Base-by-base conservation (phyloP, 2,888 invertebrate species). In the Enchytraeus crypticus region DNA sequence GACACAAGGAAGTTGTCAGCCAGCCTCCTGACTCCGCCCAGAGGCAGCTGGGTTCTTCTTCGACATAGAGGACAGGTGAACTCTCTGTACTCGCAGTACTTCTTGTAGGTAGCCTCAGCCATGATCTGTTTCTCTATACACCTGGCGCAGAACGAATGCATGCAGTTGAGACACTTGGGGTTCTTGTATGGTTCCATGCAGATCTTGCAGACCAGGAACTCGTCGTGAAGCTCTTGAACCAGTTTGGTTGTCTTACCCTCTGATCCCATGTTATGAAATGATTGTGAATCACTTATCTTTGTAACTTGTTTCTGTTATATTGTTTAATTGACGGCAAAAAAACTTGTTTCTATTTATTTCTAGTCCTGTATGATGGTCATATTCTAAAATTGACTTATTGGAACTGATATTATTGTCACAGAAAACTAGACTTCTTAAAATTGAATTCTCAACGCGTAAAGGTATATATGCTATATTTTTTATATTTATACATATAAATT, bases 1-100 rank as follows among this genome's bases (percentile, higher is more conserved):
- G 77, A 75, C 45, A 80, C 76, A 57, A 80, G 71, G 66, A 79
- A 80, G 70, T 80, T 80, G 68, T 80, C 79, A 1, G 79, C 78
- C 55, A 80, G 73, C 67, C 77, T 77, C 69, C 77, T 77, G 11
- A 79, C 79, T 46, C 79, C 79, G 5, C 79, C 79, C 34, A 77
- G 68, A 46, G 79, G 79, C 45, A 79, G 72, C 59, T 77, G 76
- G 2, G 79, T 80, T 11, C 49, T 11, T 23, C 23, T 79, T 55
- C 79, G 74, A 66, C 79, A 79, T 26, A 79, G 71, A 3, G 79
- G 79, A 66, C 79, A 79, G 11, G 77, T 77, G 70, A 79, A 77
- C 64, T 79, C 78, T 14, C 78, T 69, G 68, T 79, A 79, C 66
- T 79, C 79, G 66, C 74, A 74, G 69, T 79, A 78, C 67, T 78